Conservation (phyloP, 1,140 invertebrate genomes). For the Zophobas atratus region DNA sequence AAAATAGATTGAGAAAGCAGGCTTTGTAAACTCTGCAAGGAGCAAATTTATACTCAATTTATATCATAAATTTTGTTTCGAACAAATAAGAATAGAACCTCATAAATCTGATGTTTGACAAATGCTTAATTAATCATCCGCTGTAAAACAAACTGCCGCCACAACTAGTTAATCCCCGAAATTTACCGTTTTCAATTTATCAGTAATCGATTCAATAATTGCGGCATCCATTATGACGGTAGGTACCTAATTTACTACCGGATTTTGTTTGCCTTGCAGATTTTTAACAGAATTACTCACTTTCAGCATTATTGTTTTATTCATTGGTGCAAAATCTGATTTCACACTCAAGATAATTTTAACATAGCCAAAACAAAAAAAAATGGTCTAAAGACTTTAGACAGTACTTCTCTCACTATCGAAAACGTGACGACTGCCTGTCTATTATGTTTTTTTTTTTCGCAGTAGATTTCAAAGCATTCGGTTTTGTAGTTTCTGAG, state of each 20-base stretch:
- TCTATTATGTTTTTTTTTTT: no score
- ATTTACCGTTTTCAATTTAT: conserved; percentile 44
- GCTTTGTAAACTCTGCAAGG: conserved; percentile 32
- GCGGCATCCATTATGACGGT: not conserved
- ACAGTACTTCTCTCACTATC: no score
- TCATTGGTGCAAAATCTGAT: no score
- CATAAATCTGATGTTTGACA: conserved; percentile 43
- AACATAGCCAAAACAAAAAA: no score
- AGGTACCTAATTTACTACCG: not conserved
- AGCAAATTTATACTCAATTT: conserved; percentile 56
- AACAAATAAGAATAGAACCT: conserved; percentile 28
- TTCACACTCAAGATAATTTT: no score
- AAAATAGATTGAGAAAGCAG: conserved; percentile 49
- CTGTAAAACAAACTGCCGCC: conserved; percentile 26
- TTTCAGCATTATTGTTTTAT: no score
- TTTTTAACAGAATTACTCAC: no score
- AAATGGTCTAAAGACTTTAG: no score
- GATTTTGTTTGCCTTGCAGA: no score
- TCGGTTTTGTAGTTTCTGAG: no score
- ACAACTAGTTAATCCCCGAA: conserved; percentile 41
- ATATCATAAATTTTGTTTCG: conserved; percentile 48
- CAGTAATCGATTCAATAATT: conserved; percentile 12
- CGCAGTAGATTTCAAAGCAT: no score
- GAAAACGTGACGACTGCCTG: no score
- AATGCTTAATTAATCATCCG: conserved; percentile 46